phyloP scores from a whole-genome alignment of 2,797 vertebrate species.

The Microhierax caerulescens region DNA sequence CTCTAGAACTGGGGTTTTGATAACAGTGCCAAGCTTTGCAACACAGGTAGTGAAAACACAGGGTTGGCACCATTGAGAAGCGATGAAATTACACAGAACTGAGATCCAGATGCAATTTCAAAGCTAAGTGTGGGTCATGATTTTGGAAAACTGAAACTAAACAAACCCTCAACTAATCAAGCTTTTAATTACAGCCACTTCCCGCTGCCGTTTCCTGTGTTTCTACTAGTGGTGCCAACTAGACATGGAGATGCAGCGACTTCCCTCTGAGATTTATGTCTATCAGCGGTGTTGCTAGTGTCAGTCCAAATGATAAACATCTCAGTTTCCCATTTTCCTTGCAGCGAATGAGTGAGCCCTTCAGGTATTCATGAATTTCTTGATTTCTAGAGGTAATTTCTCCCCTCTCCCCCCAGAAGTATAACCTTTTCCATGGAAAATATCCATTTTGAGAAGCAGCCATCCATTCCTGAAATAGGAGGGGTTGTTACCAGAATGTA shows the following conservation, averaged over 20 bases:
- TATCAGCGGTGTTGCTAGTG: background rate
- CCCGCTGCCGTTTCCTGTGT: background rate
- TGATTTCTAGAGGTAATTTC: background rate
- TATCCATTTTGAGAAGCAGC: background rate
- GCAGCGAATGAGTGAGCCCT: background rate
- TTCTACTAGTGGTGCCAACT: background rate
- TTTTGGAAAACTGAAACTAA: background rate
- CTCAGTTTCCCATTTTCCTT: background rate
- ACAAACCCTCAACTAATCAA: background rate
- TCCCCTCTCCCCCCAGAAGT: background rate
- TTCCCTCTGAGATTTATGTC: background rate
- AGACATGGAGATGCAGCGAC: background rate
- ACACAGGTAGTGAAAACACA: background rate
- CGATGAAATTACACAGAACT: background rate
- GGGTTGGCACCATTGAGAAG: background rate
- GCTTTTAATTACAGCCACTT: background rate
- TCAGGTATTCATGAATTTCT: background rate
- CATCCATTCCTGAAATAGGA: background rate
- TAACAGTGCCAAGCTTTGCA: background rate
- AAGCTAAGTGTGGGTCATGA: background rate
- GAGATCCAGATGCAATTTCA: background rate
- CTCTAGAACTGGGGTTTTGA: background rate
- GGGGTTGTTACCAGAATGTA: background rate
- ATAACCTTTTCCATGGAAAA: background rate
- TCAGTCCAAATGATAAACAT: background rate